These are phyloP conservation scores for Pseudococcus jackbeardsleyi DNA, from an alignment of 2,888 invertebrate genomes.

Conservation along the genomic window DNA sequence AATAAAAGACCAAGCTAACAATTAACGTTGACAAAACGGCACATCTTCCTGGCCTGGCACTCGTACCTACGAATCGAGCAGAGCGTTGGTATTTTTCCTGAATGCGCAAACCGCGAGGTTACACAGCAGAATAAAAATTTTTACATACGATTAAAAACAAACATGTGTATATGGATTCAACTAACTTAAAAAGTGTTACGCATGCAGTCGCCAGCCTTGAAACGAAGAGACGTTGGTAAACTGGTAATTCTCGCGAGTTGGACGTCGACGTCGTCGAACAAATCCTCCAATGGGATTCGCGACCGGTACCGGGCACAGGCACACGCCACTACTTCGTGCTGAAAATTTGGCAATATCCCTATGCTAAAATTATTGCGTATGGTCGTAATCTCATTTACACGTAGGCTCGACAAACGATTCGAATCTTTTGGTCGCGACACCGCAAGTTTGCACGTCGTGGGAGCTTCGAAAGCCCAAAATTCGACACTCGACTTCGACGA, in stretches of 20 bases:
- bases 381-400: neutral
- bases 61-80: neutral
- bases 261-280: neutral
- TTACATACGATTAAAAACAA: neutral
- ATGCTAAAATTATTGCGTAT: neutral
- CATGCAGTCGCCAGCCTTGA: constrained; percentile 53
- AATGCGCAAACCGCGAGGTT: constrained; percentile 2
- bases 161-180: constrained; percentile 29
- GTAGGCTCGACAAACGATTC: neutral
- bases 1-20: neutral
- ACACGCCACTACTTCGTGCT: neutral
- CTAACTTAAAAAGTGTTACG: constrained; percentile 57
- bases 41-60: neutral
- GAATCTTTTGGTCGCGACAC: neutral
- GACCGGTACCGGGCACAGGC: neutral
- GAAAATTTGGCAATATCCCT: neutral
- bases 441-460: neutral
- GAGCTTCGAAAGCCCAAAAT: constrained; percentile 14
- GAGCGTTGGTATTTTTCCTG: neutral
- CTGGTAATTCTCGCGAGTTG: constrained; percentile 1
- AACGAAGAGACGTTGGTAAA: constrained; percentile 44
- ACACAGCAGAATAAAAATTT: neutral
- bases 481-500: neutral
- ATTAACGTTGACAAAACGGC: constrained; percentile 7
- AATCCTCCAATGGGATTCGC: neutral